These are phyloP conservation scores for Ceyx margarethae DNA, from an alignment of 2,113 vertebrate genomes.

Conservation along the genomic window DNA sequence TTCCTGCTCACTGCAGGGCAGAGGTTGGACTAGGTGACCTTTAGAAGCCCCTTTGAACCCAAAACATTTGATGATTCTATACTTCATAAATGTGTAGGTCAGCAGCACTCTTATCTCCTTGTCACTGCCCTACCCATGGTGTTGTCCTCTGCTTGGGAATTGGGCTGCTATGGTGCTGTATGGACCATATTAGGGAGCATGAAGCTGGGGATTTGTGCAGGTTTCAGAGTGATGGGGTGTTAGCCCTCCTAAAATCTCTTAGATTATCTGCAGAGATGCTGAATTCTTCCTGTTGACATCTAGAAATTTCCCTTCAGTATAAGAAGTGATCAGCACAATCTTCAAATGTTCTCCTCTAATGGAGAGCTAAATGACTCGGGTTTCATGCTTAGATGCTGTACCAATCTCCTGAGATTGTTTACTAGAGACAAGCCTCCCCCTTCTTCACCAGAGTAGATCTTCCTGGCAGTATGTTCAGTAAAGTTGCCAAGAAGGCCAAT, in stretches of 20 bases:
- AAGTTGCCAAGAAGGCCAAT: background rate
- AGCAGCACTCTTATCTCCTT: background rate
- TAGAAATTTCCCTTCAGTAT: background rate
- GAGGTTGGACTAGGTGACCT: background rate
- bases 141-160: background rate
- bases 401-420: background rate
- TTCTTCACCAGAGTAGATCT: background rate
- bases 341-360: background rate
- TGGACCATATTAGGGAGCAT: background rate
- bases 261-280: background rate
- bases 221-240: background rate
- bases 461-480: background rate
- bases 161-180: background rate
- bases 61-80: no score
- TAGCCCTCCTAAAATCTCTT: background rate
- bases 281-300: background rate
- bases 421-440: background rate
- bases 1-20: background rate
- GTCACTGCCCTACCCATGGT: background rate
- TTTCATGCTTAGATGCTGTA: background rate
- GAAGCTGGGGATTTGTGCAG: background rate
- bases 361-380: rapidly evolving
- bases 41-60: background rate
- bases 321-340: background rate
- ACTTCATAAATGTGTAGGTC: background rate